These are phyloP conservation scores for Alosa alosa DNA, from an alignment of 2,113 vertebrate genomes.

Conservation along the genomic window DNA sequence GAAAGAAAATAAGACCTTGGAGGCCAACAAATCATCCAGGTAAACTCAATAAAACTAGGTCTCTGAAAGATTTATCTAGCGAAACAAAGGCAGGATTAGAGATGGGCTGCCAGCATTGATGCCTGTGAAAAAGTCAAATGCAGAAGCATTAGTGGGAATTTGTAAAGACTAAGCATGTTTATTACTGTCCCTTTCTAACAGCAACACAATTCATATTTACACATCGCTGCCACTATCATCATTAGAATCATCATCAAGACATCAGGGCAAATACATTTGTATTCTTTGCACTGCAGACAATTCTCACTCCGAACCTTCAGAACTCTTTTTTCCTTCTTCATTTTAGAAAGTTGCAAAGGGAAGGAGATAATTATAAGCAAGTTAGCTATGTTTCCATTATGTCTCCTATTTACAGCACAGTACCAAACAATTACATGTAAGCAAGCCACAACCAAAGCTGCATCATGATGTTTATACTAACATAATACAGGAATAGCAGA, in stretches of 20 bases:
- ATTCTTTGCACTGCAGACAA: not conserved
- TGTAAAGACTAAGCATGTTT: not conserved
- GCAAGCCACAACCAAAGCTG: not conserved
- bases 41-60: conserved; percentile 50
- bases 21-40: conserved; percentile 52
- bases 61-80: conserved; percentile 52
- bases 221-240: not conserved
- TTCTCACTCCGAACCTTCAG: not conserved
- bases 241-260: not conserved
- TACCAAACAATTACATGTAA: not conserved
- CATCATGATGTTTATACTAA: not conserved
- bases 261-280: not conserved
- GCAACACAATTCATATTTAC: not conserved
- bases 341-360: not conserved
- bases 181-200: not conserved
- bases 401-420: not conserved
- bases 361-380: not conserved
- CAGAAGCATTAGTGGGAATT: not conserved
- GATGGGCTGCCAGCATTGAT: conserved; percentile 49
- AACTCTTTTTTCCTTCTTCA: not conserved
- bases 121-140: conserved; percentile 32
- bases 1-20: conserved; percentile 42
- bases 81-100: conserved; percentile 49
- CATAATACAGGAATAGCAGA: no score
- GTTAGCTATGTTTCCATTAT: not conserved